A percentile compares a stretch with the other conserved stretches of the same genome.
Evolutionary conservation across 2,888 invertebrate species (phyloP).

Genomic region (Parnassius mnemosyne): DNA sequence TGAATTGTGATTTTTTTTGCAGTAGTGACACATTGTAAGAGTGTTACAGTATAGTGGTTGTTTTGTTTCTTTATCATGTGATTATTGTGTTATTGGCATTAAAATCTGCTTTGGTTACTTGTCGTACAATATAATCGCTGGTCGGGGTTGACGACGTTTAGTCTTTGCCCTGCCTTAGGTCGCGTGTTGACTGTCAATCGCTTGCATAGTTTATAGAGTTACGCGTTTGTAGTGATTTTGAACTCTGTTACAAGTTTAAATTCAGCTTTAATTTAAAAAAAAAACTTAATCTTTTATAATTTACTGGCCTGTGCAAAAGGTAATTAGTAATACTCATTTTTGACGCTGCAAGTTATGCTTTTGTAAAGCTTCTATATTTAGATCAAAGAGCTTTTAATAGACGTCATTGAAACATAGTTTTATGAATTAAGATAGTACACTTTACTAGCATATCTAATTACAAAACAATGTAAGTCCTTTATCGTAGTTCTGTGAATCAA

Average conservation of each 20-base stretch:
- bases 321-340: neutral
- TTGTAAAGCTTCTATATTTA: neutral
- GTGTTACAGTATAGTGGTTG: neutral
- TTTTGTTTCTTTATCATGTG: slow-evolving; percentile 38
- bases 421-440: neutral
- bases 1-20: neutral
- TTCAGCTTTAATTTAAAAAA: neutral
- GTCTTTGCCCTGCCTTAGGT: slow-evolving; percentile 34
- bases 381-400: neutral
- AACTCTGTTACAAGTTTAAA: too few species aligned
- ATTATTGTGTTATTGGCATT: slow-evolving; percentile 45
- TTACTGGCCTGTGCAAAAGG: neutral
- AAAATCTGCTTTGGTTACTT: slow-evolving; percentile 36
- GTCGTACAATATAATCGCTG: slow-evolving; percentile 39
- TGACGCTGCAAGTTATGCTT: too few species aligned
- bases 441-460: neutral
- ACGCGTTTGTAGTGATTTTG: neutral
- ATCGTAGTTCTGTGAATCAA: neutral
- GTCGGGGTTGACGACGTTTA: slow-evolving; percentile 37
- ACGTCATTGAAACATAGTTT: neutral
- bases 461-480: neutral
- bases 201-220: slow-evolving; percentile 1
- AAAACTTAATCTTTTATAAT: neutral
- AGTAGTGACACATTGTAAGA: neutral
- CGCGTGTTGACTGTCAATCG: slow-evolving; percentile 26